Evolutionary conservation across 2,113 vertebrate genomes (phyloP).

Genomic region (Ptychochromis oligacanthus): DNA sequence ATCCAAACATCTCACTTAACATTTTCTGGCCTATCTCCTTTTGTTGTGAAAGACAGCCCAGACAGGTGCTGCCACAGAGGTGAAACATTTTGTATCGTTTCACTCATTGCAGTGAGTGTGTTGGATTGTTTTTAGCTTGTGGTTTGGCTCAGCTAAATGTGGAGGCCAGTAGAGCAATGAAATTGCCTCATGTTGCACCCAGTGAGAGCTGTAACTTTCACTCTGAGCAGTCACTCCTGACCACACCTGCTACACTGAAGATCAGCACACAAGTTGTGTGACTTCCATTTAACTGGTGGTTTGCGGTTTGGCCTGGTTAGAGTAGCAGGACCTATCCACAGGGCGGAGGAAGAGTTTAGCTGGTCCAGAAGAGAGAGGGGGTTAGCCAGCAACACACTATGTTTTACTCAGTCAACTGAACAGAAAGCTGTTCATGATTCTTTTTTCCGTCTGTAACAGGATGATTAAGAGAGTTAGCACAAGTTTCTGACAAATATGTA

Average conservation of each 20-base stretch:
- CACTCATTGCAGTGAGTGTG: background rate
- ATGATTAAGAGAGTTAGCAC: background rate
- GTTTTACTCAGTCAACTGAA: conserved; percentile 10
- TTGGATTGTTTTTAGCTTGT: conserved; percentile 17
- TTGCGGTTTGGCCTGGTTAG: conserved; percentile 53
- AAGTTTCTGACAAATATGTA: too few species aligned
- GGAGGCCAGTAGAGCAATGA: background rate
- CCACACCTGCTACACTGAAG: conserved; percentile 29
- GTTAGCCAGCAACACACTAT: background rate
- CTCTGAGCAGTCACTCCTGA: background rate
- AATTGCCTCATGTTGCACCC: background rate
- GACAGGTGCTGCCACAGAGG: conserved; percentile 34
- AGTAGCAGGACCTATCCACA: background rate
- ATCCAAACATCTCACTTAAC: background rate
- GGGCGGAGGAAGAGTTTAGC: conserved; percentile 1
- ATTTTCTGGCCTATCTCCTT: background rate
- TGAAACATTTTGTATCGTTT: background rate
- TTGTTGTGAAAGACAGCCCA: background rate
- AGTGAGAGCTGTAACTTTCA: conserved; percentile 23
- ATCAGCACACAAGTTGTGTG: conserved; percentile 23
- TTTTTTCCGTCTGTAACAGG: background rate
- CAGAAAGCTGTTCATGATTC: background rate
- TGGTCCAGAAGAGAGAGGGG: conserved; percentile 16
- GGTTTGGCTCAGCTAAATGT: conserved; percentile 20
- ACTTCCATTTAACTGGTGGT: conserved; percentile 43